Percentiles rank a stretch among this genome's conserved stretches.
Conservation (phyloP, 2,113 vertebrate species). For the Craseonycteris thonglongyai region DNA sequence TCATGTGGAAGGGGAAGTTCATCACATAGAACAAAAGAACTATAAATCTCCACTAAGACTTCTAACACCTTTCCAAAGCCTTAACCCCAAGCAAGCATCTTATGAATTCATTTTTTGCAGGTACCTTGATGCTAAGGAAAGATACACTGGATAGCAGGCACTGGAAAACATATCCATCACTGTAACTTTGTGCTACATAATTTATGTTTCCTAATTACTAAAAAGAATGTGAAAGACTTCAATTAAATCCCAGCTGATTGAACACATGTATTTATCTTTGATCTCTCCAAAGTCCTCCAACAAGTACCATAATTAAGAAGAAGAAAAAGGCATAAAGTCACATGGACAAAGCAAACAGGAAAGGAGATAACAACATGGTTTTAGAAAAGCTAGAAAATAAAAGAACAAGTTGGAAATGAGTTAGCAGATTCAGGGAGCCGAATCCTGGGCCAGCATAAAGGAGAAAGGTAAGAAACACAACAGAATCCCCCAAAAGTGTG, state of each 20-base stretch:
- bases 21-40: not conserved
- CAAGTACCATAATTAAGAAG: not conserved
- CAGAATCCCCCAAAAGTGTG: not conserved
- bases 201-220: slow-evolving; percentile 31
- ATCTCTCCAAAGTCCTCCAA: not conserved
- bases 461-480: not conserved
- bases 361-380: not conserved
- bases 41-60: not conserved
- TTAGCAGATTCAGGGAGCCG: not conserved
- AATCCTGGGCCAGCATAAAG: not conserved
- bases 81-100: not conserved
- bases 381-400: not conserved
- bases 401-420: not conserved
- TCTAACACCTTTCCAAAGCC: not conserved
- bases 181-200: not conserved
- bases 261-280: not conserved
- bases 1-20: not conserved
- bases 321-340: not conserved
- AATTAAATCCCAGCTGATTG: slow-evolving; percentile 7
- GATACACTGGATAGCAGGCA: not conserved
- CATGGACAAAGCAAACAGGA: not conserved
- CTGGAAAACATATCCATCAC: not conserved
- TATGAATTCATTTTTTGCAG: not conserved
- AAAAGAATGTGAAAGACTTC: not conserved
- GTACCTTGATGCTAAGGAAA: not conserved